A percentile compares a stretch with the other conserved stretches of the same genome.
These are phyloP conservation scores for Eupristina koningsbergeri DNA, from an alignment of 1,140 invertebrate genomes.

Conservation along the genomic window DNA sequence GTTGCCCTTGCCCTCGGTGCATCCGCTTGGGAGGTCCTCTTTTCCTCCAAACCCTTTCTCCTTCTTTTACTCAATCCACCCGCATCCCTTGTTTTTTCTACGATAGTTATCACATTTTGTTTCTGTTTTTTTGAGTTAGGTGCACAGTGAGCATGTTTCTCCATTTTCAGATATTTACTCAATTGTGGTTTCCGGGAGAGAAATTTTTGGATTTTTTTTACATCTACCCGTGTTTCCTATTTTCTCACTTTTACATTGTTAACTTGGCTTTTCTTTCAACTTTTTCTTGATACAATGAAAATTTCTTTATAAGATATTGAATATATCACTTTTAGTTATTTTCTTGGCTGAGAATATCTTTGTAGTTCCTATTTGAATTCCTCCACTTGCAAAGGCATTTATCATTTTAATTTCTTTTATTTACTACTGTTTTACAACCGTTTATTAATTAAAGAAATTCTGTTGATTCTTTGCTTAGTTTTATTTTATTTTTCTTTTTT, in stretches of 20 bases:
- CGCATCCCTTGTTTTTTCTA: no score
- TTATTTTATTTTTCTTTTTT: not conserved
- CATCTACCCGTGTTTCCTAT: no score
- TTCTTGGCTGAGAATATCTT: not conserved
- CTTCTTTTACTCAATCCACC: not conserved
- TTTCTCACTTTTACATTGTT: no score
- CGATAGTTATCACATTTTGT: no score
- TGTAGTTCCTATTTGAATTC: not conserved
- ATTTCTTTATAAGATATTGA: not conserved
- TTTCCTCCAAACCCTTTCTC: not conserved
- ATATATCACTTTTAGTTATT: not conserved
- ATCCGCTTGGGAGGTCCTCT: not conserved
- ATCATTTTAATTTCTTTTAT: not conserved
- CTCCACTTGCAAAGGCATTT: not conserved
- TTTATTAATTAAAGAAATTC: not conserved
- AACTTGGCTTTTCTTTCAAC: not conserved
- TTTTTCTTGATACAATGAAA: not conserved
- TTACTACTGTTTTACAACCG: not conserved
- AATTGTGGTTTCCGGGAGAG: no score
- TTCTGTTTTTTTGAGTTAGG: no score
- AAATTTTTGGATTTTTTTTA: no score
- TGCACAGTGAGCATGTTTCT: no score
- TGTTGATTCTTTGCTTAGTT: not conserved
- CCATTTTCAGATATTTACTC: no score
- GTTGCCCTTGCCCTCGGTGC: constrained; percentile 39